phyloP scores from a whole-genome alignment of 2,797 vertebrate species.

The Catostomus latipinnis region DNA sequence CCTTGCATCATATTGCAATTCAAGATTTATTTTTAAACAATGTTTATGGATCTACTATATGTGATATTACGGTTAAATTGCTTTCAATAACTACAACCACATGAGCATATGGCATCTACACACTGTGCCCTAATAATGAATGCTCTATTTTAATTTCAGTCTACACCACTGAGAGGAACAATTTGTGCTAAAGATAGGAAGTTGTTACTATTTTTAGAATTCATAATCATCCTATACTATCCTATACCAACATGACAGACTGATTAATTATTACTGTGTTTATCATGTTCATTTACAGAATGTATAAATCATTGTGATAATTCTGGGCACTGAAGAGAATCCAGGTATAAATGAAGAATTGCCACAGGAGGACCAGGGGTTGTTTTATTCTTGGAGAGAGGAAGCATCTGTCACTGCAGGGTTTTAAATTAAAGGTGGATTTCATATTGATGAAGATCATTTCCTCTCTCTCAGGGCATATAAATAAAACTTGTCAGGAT shows the following conservation, averaged over 20 bases:
- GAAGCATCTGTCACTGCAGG: background rate
- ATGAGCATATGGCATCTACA: slow-evolving; percentile 11
- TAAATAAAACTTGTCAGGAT: background rate
- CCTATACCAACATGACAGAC: slow-evolving; percentile 1
- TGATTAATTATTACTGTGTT: slow-evolving; percentile 45
- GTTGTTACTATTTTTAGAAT: slow-evolving; percentile 16
- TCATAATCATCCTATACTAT: slow-evolving; percentile 32
- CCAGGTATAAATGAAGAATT: slow-evolving; percentile 49
- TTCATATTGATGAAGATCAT: slow-evolving; percentile 18
- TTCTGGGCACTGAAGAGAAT: slow-evolving; percentile 24
- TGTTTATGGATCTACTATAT: slow-evolving; percentile 11
- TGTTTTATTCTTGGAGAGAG: slow-evolving; percentile 8
- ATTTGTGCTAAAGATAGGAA: background rate
- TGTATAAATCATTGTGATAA: slow-evolving; percentile 42
- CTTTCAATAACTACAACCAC: slow-evolving; percentile 17
- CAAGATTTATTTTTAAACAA: slow-evolving; percentile 11
- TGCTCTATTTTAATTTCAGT: background rate
- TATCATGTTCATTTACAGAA: slow-evolving; percentile 33
- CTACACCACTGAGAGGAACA: background rate
- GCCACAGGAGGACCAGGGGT: slow-evolving; percentile 15
- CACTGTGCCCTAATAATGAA: background rate
- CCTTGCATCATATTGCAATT: slow-evolving; percentile 1
- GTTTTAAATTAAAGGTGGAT: slow-evolving; percentile 20
- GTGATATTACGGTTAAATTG: background rate
- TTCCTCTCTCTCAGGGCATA: slow-evolving; percentile 8